Evolutionary conservation across 2,797 vertebrate genomes (phyloP), one percentile per base, ranked within the genome.

Genomic region (Orientallactaga sibirica): DNA sequence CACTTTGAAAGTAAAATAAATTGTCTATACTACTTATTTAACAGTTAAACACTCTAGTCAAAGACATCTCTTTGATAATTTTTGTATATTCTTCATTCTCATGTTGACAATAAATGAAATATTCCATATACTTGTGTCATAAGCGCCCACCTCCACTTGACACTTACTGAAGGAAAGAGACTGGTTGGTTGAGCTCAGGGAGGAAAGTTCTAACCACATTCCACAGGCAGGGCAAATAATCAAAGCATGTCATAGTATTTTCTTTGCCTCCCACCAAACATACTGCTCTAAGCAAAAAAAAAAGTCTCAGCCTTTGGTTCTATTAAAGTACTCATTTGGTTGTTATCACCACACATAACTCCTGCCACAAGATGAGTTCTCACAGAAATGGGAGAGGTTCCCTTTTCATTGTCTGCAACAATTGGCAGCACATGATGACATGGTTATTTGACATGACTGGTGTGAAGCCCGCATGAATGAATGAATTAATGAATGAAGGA

Each of bases 101-200:
- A 52, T 55, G 73, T 68, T 58, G 55, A 73, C 88, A 85, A 24
- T 64, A 25, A 83, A 67, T 20, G 77, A 41, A 92, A 62, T 10
- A 74, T 77, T 73, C 71, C 25, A 48, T 68, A 4, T 58, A 58
- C 8, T 18, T 77, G 9, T 64, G 15, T 80, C n/a, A 82, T 10
- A 87, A 80, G n/a, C n/a, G 19, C 64, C 48, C 24, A 41, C 16
- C 25, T 93, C 88, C 83, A 37, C 48, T 84, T 76, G 84, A 90
- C 76, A 64, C 10, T 80, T 77, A 68, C 7, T 48, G 37, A 9
- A 52, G 74, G 61, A 29, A 43, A 43, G 1, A 5, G 9, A 66
- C 74, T 64, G 75, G 27, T 48, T 64, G 78, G 37, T 14, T 92
- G 52, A 41, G 74, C n/a, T 88, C 66, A 74, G 70, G 81, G 27